phyloP scores from a whole-genome alignment of 2,888 invertebrate species.

The Vannuccia rotundouncinata region DNA sequence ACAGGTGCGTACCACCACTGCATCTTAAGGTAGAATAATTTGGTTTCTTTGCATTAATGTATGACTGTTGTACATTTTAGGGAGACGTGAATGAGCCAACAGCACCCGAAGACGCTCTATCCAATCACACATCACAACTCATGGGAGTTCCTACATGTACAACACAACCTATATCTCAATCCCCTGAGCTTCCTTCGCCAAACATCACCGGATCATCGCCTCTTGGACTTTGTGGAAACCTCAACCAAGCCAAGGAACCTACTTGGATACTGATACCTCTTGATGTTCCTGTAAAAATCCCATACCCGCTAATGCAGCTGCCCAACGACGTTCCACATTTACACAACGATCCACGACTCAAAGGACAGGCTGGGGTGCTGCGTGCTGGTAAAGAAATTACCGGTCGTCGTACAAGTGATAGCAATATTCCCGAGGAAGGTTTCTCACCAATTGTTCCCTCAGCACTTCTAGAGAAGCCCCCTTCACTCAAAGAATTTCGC shows the following conservation, averaged over 20 bases:
- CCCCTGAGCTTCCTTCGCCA: background rate
- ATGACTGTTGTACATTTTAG: too few relatives aligned
- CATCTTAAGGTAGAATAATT: too few relatives aligned
- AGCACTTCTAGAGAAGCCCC: constrained; percentile 23
- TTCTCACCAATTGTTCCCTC: background rate
- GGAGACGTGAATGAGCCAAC: background rate
- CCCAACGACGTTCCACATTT: constrained; percentile 34
- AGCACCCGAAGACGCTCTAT: background rate
- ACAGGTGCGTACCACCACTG: too few relatives aligned
- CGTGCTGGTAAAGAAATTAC: background rate
- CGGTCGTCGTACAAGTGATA: background rate
- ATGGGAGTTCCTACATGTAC: constrained; percentile 2
- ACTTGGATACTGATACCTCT: constrained; percentile 33
- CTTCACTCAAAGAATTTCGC: constrained; percentile 22
- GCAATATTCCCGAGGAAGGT: background rate
- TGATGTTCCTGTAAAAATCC: constrained; percentile 37
- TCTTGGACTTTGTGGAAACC: background rate
- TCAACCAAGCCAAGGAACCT: background rate
- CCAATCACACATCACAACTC: background rate
- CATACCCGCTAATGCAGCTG: constrained; percentile 35
- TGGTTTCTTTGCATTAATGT: too few relatives aligned
- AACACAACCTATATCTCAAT: background rate
- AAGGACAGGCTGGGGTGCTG: constrained; percentile 32
- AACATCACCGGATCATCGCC: constrained; percentile 7
- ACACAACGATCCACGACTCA: constrained; percentile 35